Evolutionary conservation across 2,888 invertebrate species (phyloP).

Genomic region (Aphelenchoides bicaudatus): DNA sequence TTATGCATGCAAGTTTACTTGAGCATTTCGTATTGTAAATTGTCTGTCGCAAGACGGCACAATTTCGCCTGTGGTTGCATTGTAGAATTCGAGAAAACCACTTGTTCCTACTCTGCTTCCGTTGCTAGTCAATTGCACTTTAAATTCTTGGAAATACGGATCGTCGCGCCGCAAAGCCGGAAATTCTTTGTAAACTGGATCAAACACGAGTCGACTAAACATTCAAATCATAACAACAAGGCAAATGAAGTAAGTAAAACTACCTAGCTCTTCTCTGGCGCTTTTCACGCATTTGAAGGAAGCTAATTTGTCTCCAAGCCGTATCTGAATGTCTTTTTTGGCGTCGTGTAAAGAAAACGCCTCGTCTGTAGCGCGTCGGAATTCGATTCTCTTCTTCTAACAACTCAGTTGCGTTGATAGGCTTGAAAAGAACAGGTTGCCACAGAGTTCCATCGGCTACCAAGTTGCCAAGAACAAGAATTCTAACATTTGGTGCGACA

Average conservation of each 20-base stretch:
- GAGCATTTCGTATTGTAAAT: constrained; percentile 89
- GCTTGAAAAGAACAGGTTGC: constrained; percentile 58
- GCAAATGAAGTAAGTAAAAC: too few relatives aligned
- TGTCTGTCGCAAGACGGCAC: constrained; percentile 90
- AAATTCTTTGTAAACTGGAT: constrained; percentile 52
- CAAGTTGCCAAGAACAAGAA: constrained; percentile 75
- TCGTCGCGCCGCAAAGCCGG: constrained; percentile 55
- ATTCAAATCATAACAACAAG: too few relatives aligned
- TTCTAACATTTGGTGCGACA: constrained; percentile 81
- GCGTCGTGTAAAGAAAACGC: background rate
- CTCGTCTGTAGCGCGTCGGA: constrained; percentile 39
- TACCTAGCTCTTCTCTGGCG: too few relatives aligned
- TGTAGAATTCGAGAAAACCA: constrained; percentile 71
- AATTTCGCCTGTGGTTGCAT: constrained; percentile 90
- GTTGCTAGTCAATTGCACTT: constrained; percentile 39
- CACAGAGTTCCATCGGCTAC: constrained; percentile 78
- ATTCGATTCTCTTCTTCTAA: constrained; percentile 40
- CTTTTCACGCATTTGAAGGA: too few relatives aligned
- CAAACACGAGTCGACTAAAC: constrained; percentile 24
- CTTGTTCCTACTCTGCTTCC: constrained; percentile 37
- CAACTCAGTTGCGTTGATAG: constrained; percentile 59
- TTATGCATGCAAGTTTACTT: constrained; percentile 25
- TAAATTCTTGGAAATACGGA: constrained; percentile 55
- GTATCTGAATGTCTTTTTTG: constrained; percentile 12
- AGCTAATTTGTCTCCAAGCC: constrained; percentile 19